Conservation (phyloP, 92 coral and sea anemone genomes). For the Nematostella vectensis region DNA sequence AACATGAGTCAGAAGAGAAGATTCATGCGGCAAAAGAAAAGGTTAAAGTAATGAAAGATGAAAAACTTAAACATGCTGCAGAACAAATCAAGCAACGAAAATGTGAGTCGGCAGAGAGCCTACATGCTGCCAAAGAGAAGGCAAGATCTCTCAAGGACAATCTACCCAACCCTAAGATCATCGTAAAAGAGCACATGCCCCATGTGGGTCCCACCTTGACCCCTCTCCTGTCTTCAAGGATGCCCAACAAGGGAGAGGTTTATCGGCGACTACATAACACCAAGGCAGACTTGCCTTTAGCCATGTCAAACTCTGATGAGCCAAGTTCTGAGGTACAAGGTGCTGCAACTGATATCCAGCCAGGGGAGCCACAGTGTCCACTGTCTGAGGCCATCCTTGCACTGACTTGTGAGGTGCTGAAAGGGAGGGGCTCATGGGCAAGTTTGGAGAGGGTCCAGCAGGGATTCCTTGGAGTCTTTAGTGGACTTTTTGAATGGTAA, state of each 20-base stretch:
- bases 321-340: conserved; percentile 22
- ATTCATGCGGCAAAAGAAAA: conserved; percentile 16
- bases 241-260: background rate
- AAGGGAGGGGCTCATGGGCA: conserved; percentile 74
- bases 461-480: conserved; percentile 60
- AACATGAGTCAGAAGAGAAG: background rate
- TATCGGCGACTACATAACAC: background rate
- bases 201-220: background rate
- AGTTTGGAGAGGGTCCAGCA: conserved; percentile 80
- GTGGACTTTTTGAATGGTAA: conserved; percentile 87
- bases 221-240: background rate
- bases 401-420: conserved; percentile 71
- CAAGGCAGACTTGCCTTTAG: conserved; percentile 23
- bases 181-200: conserved; percentile 4
- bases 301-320: conserved; percentile 26
- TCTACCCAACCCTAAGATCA: conserved; percentile 4
- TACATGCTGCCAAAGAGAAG: conserved; percentile 18
- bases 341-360: conserved; percentile 4
- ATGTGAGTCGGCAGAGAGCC: conserved; percentile 10
- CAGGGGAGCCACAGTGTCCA: conserved; percentile 56
- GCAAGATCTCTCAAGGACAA: conserved; percentile 17
- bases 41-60: conserved; percentile 7
- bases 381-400: conserved; percentile 59
- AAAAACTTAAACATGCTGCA: conserved; percentile 9
- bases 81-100: conserved; percentile 18